phyloP scores from a whole-genome alignment of 2,888 invertebrate species.

The Gibbula magus region DNA sequence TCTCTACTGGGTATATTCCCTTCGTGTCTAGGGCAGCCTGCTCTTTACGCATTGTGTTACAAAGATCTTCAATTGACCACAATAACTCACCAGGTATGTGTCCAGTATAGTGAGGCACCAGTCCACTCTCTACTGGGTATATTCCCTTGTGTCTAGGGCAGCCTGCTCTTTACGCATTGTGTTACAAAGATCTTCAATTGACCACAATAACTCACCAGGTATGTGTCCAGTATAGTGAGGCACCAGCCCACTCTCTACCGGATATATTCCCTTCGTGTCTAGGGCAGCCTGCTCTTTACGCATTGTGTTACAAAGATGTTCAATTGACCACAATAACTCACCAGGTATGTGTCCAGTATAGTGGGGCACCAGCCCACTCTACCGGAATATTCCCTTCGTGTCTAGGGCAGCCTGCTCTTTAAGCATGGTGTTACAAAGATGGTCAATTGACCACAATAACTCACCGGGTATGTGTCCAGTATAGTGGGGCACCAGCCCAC shows the following conservation, averaged over 20 bases:
- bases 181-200: background rate
- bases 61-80: too few relatives aligned
- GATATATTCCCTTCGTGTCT: background rate
- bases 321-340: background rate
- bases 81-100: too few relatives aligned
- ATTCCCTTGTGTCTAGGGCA: too few relatives aligned
- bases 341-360: background rate
- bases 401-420: background rate
- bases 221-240: background rate
- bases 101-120: too few relatives aligned
- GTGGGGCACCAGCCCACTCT: background rate
- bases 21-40: slow-evolving; percentile 39
- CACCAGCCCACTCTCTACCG: background rate
- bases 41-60: too few relatives aligned
- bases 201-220: background rate
- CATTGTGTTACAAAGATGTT: background rate
- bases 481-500: background rate
- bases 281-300: background rate
- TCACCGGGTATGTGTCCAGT: background rate
- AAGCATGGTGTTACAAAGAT: background rate
- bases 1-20: slow-evolving; percentile 60
- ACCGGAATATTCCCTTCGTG: too few relatives aligned
- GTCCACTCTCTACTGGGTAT: too few relatives aligned
- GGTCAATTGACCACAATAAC: background rate
- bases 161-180: too few relatives aligned